phyloP scores from a whole-genome alignment of 1,140 invertebrate species.

The Pseudomyrmex flavicornis region DNA sequence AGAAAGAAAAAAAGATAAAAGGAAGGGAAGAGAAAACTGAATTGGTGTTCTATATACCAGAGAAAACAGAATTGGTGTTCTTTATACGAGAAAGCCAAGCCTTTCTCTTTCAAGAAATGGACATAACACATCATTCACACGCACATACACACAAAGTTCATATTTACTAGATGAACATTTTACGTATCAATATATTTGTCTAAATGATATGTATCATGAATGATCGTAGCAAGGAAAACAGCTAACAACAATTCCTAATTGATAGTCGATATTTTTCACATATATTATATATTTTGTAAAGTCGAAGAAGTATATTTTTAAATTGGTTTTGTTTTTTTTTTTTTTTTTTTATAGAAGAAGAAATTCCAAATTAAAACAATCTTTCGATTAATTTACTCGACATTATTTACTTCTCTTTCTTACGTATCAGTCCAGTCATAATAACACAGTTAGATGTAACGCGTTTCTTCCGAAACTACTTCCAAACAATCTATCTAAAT shows the following conservation, averaged over 20 bases:
- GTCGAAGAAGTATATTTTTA: background rate
- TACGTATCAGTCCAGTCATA: background rate
- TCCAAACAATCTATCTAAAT: constrained; percentile 23
- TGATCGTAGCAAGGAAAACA: constrained; percentile 1
- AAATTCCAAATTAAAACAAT: too few relatives aligned
- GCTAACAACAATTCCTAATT: background rate
- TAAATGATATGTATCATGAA: background rate
- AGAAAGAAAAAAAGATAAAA: background rate
- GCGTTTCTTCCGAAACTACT: constrained; percentile 1
- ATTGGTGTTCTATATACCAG: too few relatives aligned
- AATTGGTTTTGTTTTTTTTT: too few relatives aligned
- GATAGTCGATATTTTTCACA: background rate
- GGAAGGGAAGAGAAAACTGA: too few relatives aligned
- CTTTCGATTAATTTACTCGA: background rate
- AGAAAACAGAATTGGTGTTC: too few relatives aligned
- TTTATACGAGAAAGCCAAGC: background rate
- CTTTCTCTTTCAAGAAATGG: constrained; percentile 26
- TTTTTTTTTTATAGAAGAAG: too few relatives aligned
- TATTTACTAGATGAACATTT: constrained; percentile 26
- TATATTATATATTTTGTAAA: constrained; percentile 4
- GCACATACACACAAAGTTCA: background rate
- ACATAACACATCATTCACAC: constrained; percentile 25
- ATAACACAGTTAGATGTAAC: background rate
- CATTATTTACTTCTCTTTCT: constrained; percentile 21
- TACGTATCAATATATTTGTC: constrained; percentile 1